Percentiles rank a stretch among this genome's conserved stretches.
Conservation (phyloP, 2,797 vertebrate genomes). For the Aplochiton taeniatus region DNA sequence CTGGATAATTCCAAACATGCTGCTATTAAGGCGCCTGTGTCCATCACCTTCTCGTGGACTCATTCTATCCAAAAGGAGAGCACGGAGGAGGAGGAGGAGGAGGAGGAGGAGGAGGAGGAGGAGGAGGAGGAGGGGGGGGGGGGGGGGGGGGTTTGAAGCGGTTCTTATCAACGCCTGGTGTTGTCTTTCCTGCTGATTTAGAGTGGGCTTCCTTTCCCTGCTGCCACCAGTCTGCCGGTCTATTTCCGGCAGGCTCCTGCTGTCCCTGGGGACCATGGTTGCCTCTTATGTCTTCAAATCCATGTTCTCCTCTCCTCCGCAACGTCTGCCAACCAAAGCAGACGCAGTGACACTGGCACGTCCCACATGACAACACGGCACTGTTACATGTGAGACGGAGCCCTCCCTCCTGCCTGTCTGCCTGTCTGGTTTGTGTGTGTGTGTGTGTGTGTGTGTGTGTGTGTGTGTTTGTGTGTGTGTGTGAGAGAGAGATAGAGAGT, state of each 20-base stretch:
- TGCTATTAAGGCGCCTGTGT: no score
- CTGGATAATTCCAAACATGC: background rate
- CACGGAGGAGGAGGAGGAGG: no score
- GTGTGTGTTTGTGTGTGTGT: no score
- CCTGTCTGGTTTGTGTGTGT: background rate
- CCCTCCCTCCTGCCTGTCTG: background rate
- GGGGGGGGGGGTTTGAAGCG: no score
- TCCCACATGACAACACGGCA: background rate
- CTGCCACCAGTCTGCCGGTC: background rate
- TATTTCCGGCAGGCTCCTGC: conserved; percentile 4
- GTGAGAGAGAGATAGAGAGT: no score
- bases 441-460: conserved; percentile 18
- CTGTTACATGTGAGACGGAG: background rate
- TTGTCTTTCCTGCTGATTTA: no score
- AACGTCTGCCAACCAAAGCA: conserved; percentile 12
- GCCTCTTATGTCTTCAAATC: background rate
- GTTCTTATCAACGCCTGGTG: no score
- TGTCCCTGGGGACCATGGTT: background rate
- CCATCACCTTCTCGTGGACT: background rate
- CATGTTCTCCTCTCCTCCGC: conserved; percentile 11
- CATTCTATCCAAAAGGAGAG: background rate
- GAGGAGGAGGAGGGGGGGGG: no score
- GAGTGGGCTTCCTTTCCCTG: no score
- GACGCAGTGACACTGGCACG: background rate
- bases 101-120: no score